Evolutionary conservation across 2,888 invertebrate genomes (phyloP), one percentile per base, ranked within the genome.

Genomic region (Noctua fimbriata): DNA sequence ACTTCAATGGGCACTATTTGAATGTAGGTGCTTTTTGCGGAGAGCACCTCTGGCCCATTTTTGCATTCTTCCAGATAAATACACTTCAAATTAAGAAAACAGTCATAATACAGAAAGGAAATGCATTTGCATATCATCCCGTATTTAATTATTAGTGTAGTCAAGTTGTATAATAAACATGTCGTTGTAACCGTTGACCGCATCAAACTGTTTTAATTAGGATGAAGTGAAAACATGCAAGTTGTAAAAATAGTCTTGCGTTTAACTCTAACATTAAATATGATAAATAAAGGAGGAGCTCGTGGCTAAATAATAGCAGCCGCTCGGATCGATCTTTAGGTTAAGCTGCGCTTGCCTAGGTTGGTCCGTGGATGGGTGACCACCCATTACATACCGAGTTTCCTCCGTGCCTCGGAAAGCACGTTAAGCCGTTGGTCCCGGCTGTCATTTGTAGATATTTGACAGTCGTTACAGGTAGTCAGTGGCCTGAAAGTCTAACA

Each of bases 161-260:
- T 58, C 5, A 58, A 58, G 14, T 58, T 58, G n/a, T n/a, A 14
- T 58, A 14, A 52, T 58, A 58, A n/a, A 60, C 28, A 28, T 14
- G 55, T 24, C 55, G 21, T 55, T n/a, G 55, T 1, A 12, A n/a
- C 12, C 10, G 3, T 55, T 24, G 3, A 55, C 1, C 12, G 10
- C 52, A 24, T n/a, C 1, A 24, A n/a, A 55, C 10, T 10, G n/a
- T 55, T 55, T 3, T 58, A 60, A 28, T 10, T 76, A 63, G 5
- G 24, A 16, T 14, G 0, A 47, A 63, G 7, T 63, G 16, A 28
- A 36, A 36, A 66, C 21, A 21, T 58, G 58, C 67, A 60, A 58
- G 12, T 9, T 77, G 67, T 73, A 49, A 21, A 78, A 24, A 77
- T 78, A 60, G 6, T 0, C 28, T 41, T 58, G 49, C 49, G 18